Base-by-base conservation (phyloP, 2,113 vertebrate species). In the rabbit (Oryctolagus cuniculus) region DNA sequence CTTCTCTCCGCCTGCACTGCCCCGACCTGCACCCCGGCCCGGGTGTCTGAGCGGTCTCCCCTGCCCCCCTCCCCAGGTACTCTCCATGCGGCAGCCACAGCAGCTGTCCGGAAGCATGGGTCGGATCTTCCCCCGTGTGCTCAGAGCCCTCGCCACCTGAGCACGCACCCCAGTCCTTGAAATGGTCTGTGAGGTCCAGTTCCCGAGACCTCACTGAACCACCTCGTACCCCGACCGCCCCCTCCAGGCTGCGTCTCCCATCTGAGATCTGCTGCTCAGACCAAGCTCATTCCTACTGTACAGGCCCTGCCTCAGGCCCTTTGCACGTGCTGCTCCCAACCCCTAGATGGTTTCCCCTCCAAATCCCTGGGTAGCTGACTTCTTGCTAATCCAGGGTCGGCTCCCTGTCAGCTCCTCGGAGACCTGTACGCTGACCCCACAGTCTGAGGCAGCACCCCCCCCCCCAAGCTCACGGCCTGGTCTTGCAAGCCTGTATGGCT, bases 361-460 rank as follows among this genome's bases (percentile, higher is more conserved):
- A 80, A 51, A 49, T 55, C 69, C 49, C 64, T 44, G 44, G 0
- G 17, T 1, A 61, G 61, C 31, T 11, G 49, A 55, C 31, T 27
- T n/a, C 64, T 34, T 25, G 19, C 10, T 12, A 34, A 6, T 10
- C 0, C 15, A 69, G 61, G 19, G 10, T 24, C 29, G 3, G 66
- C 19, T 38, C 13, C 9, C 49, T 5, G 21, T 29, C 5, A 49
- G 12, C 61, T 75, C 72, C 34, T 91, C 10, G 29, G 69, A 58
- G 44, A 10, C 29, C 21, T 13, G 11, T 31, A 67, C 49, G 34
- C 61, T 82, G 81, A 11, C 22, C 29, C 27, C 34, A 21, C 15
- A 7, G 2, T 22, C 44, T n/a, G 19, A 3, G 34, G 31, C 0
- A 3, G 4, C 4, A 29, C 24, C 25, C 22, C 36, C 17, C 36